These are phyloP conservation scores for Micropoecilia bifurca DNA, from an alignment of 2,797 vertebrate genomes.

Conservation along the genomic window DNA sequence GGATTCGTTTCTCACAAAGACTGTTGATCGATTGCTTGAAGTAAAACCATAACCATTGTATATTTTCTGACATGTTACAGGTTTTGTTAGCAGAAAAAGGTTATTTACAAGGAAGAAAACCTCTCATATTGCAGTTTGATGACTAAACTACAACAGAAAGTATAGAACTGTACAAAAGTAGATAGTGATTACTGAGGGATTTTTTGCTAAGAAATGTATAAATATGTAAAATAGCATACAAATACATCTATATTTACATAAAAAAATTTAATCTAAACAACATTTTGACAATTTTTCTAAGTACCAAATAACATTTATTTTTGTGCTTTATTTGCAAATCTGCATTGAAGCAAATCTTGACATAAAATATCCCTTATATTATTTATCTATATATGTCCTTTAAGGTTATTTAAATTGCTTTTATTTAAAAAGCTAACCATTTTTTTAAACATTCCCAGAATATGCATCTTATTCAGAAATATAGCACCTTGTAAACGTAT, in stretches of 20 bases:
- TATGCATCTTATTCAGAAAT: neutral
- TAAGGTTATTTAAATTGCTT: conserved; percentile 6
- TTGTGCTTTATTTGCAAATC: conserved; percentile 44
- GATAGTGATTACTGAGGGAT: conserved; percentile 20
- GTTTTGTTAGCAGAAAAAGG: conserved; percentile 63
- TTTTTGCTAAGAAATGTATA: conserved; percentile 53
- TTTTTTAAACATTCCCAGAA: conserved; percentile 23
- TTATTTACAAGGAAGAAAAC: conserved; percentile 55
- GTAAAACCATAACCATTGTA: conserved; percentile 64
- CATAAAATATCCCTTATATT: conserved; percentile 36
- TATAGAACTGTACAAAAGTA: conserved; percentile 40
- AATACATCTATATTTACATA: conserved; percentile 60
- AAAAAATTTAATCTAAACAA: neutral
- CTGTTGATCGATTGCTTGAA: conserved; percentile 55
- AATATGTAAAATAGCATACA: conserved; percentile 45
- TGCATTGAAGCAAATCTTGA: conserved; percentile 12
- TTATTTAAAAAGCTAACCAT: conserved; percentile 28
- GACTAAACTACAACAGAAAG: conserved; percentile 18
- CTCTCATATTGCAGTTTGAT: conserved; percentile 52
- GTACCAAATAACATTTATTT: neutral
- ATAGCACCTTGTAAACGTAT: neutral
- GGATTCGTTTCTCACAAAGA: conserved; percentile 51
- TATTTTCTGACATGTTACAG: conserved; percentile 64
- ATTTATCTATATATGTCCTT: conserved; percentile 29
- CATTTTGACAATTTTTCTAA: neutral